Evolutionary conservation across 2,888 invertebrate species (phyloP), one percentile per base, ranked within the genome.

Genomic region (Apodemia mormo): DNA sequence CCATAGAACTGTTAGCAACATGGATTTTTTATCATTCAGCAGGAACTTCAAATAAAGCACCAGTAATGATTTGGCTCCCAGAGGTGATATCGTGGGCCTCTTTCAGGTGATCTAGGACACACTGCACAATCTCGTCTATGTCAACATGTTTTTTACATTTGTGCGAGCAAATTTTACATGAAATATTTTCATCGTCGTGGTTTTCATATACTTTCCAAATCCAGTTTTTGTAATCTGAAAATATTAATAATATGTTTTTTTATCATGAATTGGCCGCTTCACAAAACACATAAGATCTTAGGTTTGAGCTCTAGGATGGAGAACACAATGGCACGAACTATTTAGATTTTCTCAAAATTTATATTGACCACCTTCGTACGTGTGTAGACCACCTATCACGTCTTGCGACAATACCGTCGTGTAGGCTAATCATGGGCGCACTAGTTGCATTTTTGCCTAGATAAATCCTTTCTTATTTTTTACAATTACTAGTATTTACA

Each of bases 201-300:
- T 70, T 76, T 45, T 88, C 88, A 71, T 92, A 92, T 49, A 93
- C 90, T 72, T 92, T 92, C 93, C 93, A 93, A 0, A 92, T 83
- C 93, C 93, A 93, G 70, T 75, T 79, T 74, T 82, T 80, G 75
- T 87, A 85, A 8, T 82, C 88, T 86, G 85, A 33, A 83, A 81
- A 49, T 49, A 33, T 33, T 33, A 33, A 33, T 33, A 2, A 33
- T 33, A 33, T 2, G 3, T 33, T 33, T 33, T 33, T 33, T 33
- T 33, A n/a, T n/a, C n/a, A n/a, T n/a, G n/a, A n/a, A n/a, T n/a
- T n/a, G n/a, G n/a, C n/a, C n/a, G n/a, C n/a, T n/a, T n/a, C n/a
- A n/a, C n/a, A n/a, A n/a, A n/a, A n/a, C n/a, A n/a, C n/a, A n/a
- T n/a, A n/a, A n/a, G n/a, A n/a, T n/a, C n/a, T n/a, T n/a, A n/a